Conservation (phyloP, 2,113 vertebrate genomes). For the Indicator indicator region DNA sequence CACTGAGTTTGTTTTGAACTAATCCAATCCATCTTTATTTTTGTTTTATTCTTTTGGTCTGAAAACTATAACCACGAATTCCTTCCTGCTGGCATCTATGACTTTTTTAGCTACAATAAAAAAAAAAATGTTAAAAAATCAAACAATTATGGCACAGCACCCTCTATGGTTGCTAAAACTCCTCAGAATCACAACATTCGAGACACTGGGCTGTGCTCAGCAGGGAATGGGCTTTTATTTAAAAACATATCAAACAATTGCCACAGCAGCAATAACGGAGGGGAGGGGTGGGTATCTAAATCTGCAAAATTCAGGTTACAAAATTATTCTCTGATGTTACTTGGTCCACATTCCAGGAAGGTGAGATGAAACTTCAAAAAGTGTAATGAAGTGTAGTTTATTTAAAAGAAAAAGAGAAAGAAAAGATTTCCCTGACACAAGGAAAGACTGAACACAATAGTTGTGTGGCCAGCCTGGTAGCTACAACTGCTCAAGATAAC, state of each 20-base stretch:
- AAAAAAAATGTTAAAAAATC: background rate
- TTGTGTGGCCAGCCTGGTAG: background rate
- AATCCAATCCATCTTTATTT: background rate
- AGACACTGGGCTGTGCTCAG: background rate
- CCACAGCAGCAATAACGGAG: background rate
- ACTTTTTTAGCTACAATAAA: background rate
- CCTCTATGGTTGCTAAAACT: slow-evolving; percentile 35
- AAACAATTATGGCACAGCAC: slow-evolving; percentile 39
- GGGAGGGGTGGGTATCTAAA: accelerated
- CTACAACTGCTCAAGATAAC: background rate
- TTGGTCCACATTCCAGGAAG: background rate
- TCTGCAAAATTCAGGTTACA: background rate
- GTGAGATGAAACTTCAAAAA: background rate
- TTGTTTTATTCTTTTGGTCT: background rate
- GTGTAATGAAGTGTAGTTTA: background rate
- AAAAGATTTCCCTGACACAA: background rate
- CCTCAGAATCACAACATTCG: background rate
- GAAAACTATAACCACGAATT: background rate
- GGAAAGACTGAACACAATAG: background rate
- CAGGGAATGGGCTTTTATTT: background rate
- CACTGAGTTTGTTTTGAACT: slow-evolving; percentile 9
- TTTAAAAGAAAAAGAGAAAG: background rate
- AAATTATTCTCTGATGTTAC: background rate
- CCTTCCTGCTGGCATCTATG: background rate
- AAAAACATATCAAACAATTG: background rate